Conservation (phyloP, 2,113 vertebrate genomes). For the Bettongia penicillata region DNA sequence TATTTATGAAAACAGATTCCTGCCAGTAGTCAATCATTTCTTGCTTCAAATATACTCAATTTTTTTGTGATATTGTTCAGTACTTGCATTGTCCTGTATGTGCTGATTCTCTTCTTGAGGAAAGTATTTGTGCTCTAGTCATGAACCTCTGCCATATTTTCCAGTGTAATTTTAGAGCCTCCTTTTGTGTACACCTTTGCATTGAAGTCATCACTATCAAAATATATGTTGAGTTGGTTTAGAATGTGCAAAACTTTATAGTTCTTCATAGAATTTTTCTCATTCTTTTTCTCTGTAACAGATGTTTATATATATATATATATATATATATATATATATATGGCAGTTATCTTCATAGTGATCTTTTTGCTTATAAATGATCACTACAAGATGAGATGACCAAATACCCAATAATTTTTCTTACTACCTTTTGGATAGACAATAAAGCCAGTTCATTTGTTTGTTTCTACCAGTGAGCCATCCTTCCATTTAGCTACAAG, state of each 20-base stretch:
- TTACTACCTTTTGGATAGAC: background rate
- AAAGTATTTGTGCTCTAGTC: background rate
- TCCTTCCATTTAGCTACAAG: background rate
- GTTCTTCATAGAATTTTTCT: background rate
- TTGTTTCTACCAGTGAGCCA: background rate
- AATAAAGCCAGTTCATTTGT: background rate
- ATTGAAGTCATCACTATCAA: background rate
- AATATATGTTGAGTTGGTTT: background rate
- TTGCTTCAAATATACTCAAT: background rate
- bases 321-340: background rate
- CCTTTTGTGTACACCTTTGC: background rate
- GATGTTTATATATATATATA: background rate
- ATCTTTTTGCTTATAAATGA: background rate
- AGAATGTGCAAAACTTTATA: background rate
- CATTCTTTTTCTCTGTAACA: background rate
- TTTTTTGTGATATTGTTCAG: background rate
- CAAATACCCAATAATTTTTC: background rate
- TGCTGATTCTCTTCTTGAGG: background rate
- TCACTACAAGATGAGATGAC: background rate
- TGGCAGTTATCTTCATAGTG: background rate
- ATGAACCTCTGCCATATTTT: background rate
- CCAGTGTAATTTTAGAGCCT: background rate
- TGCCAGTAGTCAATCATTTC: background rate
- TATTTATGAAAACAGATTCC: background rate
- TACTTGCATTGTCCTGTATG: background rate